Percentiles rank a stretch among this genome's conserved stretches.
Evolutionary conservation across 2,113 vertebrate genomes (phyloP).

Genomic region (Catharus fuscescens): DNA sequence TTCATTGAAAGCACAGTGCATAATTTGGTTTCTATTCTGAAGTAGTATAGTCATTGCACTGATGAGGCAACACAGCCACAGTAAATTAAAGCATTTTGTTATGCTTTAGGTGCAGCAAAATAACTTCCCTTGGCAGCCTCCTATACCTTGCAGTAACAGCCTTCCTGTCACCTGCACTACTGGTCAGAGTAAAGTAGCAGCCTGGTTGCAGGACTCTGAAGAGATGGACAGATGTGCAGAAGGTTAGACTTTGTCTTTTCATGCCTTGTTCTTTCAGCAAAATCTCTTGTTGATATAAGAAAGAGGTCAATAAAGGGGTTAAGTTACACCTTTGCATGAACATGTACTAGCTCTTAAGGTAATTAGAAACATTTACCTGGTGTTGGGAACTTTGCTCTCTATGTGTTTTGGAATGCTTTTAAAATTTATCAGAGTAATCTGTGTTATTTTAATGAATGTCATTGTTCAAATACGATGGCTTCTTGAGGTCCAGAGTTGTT

Average conservation of each 20-base stretch:
- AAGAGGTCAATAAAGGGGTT: background rate
- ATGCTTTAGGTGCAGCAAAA: conserved; percentile 80
- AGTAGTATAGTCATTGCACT: background rate
- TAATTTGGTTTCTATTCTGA: background rate
- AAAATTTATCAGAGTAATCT: background rate
- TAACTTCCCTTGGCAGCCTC: conserved; percentile 80
- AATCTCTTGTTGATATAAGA: background rate
- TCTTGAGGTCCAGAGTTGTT: background rate
- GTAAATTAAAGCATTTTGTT: conserved; percentile 23
- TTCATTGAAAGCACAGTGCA: background rate
- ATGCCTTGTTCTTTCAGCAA: background rate
- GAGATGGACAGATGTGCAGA: conserved; percentile 98
- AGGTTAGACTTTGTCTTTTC: conserved; percentile 76
- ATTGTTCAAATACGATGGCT: background rate
- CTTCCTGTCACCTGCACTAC: conserved; percentile 92
- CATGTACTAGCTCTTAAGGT: background rate
- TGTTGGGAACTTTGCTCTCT: background rate
- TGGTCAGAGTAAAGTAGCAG: conserved; percentile 94
- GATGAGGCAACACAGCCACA: background rate
- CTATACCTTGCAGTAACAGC: conserved; percentile 83
- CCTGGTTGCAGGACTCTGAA: conserved; percentile 96
- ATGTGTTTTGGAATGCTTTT: background rate
- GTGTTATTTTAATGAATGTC: background rate
- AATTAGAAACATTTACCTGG: background rate
- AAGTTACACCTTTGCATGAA: background rate